Conservation (phyloP, 2,797 vertebrate genomes). For the Tragelaphus oryx region DNA sequence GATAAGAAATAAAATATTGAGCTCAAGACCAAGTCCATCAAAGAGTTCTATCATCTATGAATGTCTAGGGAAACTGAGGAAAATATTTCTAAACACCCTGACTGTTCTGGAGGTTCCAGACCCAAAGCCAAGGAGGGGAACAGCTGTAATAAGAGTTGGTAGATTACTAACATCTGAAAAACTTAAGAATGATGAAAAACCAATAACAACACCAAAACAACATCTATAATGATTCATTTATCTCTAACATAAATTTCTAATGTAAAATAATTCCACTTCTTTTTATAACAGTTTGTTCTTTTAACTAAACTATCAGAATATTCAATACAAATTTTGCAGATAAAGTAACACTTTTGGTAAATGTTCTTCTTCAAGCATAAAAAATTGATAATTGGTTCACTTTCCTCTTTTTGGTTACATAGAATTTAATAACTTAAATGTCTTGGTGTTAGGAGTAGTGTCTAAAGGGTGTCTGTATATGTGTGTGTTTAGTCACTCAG, state of each 20-base stretch:
- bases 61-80: neutral
- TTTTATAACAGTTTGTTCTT: neutral
- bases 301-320: neutral
- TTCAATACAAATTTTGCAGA: neutral
- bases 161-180: neutral
- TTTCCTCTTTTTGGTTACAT: conserved; percentile 75
- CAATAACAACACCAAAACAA: neutral
- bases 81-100: neutral
- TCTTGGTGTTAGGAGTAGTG: conserved; percentile 77
- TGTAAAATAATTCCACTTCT: neutral
- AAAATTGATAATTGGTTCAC: conserved; percentile 76
- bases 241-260: neutral
- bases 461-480: conserved; percentile 55
- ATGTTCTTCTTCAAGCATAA: conserved; percentile 65
- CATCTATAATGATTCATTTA: neutral
- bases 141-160: fast-evolving
- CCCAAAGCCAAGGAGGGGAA: neutral
- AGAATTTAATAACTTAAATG: conserved; percentile 76
- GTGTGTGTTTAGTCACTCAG: neutral
- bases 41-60: neutral
- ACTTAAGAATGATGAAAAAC: neutral
- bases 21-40: neutral
- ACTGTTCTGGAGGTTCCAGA: neutral
- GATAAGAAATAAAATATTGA: neutral
- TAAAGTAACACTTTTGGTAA: conserved; percentile 65